Percentiles rank a stretch among this genome's conserved stretches.
phyloP scores from a whole-genome alignment of 2,113 vertebrate genomes.

The Elgaria multicarinata region DNA sequence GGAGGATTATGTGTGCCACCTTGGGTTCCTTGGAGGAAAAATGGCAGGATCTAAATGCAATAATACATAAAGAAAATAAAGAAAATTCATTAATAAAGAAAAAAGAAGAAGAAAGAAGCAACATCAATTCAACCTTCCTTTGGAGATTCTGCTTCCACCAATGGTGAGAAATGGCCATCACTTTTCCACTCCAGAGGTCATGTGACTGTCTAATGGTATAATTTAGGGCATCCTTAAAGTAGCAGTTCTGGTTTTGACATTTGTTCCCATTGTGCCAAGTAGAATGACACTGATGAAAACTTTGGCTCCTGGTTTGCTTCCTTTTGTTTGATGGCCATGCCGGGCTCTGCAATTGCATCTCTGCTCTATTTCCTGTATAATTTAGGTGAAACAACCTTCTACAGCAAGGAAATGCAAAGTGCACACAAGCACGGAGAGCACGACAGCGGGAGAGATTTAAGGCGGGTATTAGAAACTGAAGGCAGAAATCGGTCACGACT shows the following conservation, averaged over 20 bases:
- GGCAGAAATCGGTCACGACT: slow-evolving; percentile 17
- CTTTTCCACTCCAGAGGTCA: neutral
- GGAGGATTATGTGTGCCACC: too few relatives aligned
- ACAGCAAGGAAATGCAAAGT: slow-evolving; percentile 53
- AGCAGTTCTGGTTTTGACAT: slow-evolving; percentile 41
- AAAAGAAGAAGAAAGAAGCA: neutral
- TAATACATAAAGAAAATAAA: too few relatives aligned
- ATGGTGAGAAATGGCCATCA: neutral
- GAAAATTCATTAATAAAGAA: neutral
- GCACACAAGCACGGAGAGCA: slow-evolving; percentile 40
- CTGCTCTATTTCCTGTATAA: slow-evolving; percentile 72
- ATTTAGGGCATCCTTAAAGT: slow-evolving; percentile 33
- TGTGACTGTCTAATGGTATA: slow-evolving; percentile 40
- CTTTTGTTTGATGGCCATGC: slow-evolving; percentile 42
- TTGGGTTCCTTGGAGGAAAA: too few relatives aligned
- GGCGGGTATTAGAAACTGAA: slow-evolving; percentile 40
- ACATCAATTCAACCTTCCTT: neutral
- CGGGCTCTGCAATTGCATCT: slow-evolving; percentile 71
- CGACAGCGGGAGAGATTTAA: slow-evolving; percentile 57
- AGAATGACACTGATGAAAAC: slow-evolving; percentile 59
- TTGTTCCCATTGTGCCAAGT: slow-evolving; percentile 53
- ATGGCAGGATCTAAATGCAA: too few relatives aligned
- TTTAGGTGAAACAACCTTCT: slow-evolving; percentile 65
- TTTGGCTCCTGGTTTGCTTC: slow-evolving; percentile 50
- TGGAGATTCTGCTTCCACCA: neutral